Percentiles rank a stretch among this genome's conserved stretches.
These are phyloP conservation scores for Ispidina lecontei DNA, from an alignment of 2,797 vertebrate genomes.

Conservation along the genomic window DNA sequence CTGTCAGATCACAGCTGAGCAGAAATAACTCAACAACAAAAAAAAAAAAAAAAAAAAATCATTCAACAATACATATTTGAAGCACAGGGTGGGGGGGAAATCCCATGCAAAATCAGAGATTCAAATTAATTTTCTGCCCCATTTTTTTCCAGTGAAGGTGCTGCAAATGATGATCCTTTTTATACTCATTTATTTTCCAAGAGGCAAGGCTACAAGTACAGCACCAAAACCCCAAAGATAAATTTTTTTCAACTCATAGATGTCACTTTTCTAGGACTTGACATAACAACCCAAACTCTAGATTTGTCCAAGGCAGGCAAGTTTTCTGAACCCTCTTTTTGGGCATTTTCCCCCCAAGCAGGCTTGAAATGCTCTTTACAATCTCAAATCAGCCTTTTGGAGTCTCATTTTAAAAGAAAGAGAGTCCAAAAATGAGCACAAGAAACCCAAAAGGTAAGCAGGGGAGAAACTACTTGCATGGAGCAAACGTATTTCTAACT, in stretches of 20 bases:
- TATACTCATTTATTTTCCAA: neutral
- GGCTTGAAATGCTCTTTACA: neutral
- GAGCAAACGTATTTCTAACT: neutral
- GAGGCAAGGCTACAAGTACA: neutral
- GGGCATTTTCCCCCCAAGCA: neutral
- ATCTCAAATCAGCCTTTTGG: neutral
- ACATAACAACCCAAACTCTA: accelerated
- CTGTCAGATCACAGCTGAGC: neutral
- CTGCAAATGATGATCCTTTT: neutral
- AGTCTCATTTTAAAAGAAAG: neutral
- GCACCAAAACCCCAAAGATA: neutral
- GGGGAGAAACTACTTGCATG: neutral
- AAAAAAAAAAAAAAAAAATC: neutral
- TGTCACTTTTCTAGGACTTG: neutral
- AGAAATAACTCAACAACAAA: neutral
- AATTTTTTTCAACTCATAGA: neutral
- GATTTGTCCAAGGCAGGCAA: neutral
- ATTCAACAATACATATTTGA: neutral
- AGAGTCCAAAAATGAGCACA: neutral
- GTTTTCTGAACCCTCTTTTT: neutral
- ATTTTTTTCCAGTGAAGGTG: accelerated
- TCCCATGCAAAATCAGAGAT: neutral
- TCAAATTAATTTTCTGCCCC: neutral
- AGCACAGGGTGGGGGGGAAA: neutral
- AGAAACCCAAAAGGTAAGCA: neutral